Conservation (phyloP, 2,888 invertebrate species). For the Cantharis nigra region DNA sequence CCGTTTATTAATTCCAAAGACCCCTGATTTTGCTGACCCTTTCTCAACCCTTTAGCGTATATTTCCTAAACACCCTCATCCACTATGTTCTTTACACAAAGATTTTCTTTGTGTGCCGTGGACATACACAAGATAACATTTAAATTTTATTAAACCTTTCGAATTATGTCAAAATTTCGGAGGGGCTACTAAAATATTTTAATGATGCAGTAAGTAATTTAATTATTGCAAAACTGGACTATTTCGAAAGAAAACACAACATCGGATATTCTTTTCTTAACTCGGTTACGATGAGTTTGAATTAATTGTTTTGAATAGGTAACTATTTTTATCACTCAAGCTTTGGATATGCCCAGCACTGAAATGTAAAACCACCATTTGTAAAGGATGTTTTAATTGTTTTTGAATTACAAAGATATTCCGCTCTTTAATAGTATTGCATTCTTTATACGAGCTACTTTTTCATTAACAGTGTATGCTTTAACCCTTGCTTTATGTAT, state of each 20-base stretch:
- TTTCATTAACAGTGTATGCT: slow-evolving; percentile 49
- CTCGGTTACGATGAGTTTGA: not conserved
- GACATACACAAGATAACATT: not conserved
- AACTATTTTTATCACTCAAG: not conserved
- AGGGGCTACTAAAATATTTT: not conserved
- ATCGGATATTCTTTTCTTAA: too few species aligned
- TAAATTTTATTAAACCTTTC: slow-evolving; percentile 1
- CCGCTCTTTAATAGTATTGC: slow-evolving; percentile 10
- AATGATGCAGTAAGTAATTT: not conserved
- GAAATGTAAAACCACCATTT: not conserved
- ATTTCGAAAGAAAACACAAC: too few species aligned
- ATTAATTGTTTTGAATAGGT: not conserved
- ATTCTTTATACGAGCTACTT: slow-evolving; percentile 43
- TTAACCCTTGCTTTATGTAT: slow-evolving; percentile 55
- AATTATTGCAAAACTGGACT: not conserved
- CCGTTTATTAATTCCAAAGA: slow-evolving; percentile 51
- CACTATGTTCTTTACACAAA: slow-evolving; percentile 16
- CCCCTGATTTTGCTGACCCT: slow-evolving; percentile 47
- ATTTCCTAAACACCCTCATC: slow-evolving; percentile 15
- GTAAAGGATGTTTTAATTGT: not conserved
- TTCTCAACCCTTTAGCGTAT: slow-evolving; percentile 27
- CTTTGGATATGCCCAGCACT: not conserved
- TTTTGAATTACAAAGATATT: not conserved
- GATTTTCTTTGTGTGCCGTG: slow-evolving; percentile 4
- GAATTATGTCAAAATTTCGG: not conserved